Base-by-base conservation (phyloP, 2,888 invertebrate species). In the Mechanitis mazaeus region DNA sequence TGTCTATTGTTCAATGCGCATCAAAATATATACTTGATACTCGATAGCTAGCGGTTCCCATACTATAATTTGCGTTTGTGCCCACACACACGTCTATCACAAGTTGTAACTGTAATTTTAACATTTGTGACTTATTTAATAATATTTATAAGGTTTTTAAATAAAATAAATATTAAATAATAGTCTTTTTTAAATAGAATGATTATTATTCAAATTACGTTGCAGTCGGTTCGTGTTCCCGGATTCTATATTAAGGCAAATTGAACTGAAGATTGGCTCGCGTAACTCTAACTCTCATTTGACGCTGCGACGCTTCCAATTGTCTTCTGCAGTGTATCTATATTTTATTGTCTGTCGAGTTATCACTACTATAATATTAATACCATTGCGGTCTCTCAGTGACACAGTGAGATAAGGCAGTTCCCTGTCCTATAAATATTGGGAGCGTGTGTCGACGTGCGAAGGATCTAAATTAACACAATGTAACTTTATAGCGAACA, bases 241-340 rank as follows among this genome's bases (percentile, higher is more conserved):
- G 80, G 79, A 70, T 76, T 74, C 77, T 85, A 84, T 87, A 86
- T 85, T 83, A 86, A 78, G 85, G 85, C 85, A 87, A 88, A 87
- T 87, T 87, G 87, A 85, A 86, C 82, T 68, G 77, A 78, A 80
- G 82, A 87, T 87, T 86, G 87, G 84, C 81, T 84, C 79, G 72
- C 75, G 75, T 75, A 81, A 83, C 83, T 82, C 50, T 31, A 50
- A 50, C 31, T 86, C 86, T 86, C 80, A 85, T 87, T 87, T 86
- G 87, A 83, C 81, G 85, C 78, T 83, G 85, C 85, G 80, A 75
- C 79, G 85, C 81, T 83, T 81, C 82, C 82, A 84, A 85, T 84
- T 85, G 85, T 85, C 83, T 83, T 79, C 72, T 65, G 63, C 75
- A 75, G 73, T 74, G 71, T 75, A 72, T 64, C 72, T 75, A 74